Conservation (phyloP, 1,140 invertebrate species). For the Artemia franciscana region DNA sequence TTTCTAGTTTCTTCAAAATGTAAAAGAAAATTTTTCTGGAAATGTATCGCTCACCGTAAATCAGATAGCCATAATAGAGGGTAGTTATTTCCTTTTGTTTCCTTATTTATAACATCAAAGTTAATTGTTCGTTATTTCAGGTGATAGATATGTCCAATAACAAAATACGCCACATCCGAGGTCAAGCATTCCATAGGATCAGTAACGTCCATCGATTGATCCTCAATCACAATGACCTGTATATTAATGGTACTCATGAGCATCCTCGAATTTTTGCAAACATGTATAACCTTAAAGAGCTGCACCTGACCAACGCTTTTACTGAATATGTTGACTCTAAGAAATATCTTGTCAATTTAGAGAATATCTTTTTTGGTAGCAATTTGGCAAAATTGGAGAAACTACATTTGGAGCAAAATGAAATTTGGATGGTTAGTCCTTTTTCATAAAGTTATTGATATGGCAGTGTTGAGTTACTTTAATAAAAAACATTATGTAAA, state of each 20-base stretch:
- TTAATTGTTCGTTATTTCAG: neutral
- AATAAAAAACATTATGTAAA: no score
- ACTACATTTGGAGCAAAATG: constrained; percentile 51
- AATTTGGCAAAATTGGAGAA: constrained; percentile 38
- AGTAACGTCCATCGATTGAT: constrained; percentile 40
- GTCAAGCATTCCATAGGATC: constrained; percentile 51
- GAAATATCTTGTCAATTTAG: constrained; percentile 23
- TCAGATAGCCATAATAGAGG: neutral
- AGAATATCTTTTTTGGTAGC: constrained; percentile 42
- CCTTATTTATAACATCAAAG: neutral
- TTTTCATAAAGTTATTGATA: neutral
- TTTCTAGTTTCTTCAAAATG: neutral
- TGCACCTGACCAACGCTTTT: constrained; percentile 52
- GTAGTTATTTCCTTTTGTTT: neutral
- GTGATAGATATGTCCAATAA: constrained; percentile 48
- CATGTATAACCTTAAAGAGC: constrained; percentile 39
- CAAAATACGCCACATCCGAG: constrained; percentile 42
- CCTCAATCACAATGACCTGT: constrained; percentile 45
- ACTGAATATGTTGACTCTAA: constrained; percentile 24
- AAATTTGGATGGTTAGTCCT: constrained; percentile 24
- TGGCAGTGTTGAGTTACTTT: no score
- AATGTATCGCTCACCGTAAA: neutral
- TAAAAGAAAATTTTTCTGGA: neutral
- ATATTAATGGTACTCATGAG: constrained; percentile 31
- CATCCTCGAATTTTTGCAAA: constrained; percentile 54